A percentile compares a stretch with the other conserved stretches of the same genome.
phyloP scores from a whole-genome alignment of 2,888 invertebrate genomes.

The Agrochola lota region DNA sequence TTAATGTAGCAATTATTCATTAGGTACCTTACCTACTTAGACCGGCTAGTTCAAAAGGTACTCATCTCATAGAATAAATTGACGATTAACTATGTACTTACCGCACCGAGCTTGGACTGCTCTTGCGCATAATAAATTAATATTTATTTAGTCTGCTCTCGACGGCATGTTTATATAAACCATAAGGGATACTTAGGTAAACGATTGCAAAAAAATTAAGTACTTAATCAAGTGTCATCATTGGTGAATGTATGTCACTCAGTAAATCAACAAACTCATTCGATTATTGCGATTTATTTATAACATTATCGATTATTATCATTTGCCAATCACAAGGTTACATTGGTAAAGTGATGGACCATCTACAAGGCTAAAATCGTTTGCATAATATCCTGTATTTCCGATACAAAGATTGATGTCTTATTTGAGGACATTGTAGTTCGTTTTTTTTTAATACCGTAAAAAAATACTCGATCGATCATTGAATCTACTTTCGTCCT shows the following conservation, averaged over 20 bases:
- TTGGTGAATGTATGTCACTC: not conserved
- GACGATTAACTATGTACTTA: not conserved
- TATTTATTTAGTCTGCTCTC: not conserved
- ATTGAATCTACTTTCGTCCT: not conserved
- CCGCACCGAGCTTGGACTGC: too few relatives aligned
- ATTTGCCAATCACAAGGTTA: constrained; percentile 22
- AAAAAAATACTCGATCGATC: too few relatives aligned
- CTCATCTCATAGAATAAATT: constrained; percentile 17
- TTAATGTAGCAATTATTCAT: constrained; percentile 14
- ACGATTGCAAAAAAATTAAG: not conserved
- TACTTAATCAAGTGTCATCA: constrained; percentile 6
- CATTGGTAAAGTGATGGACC: not conserved
- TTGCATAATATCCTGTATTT: not conserved
- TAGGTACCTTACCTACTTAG: not conserved
- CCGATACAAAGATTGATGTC: not conserved
- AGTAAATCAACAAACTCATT: constrained; percentile 8
- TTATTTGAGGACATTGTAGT: not conserved
- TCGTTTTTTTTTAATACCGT: not conserved
- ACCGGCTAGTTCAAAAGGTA: not conserved
- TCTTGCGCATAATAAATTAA: constrained; percentile 17
- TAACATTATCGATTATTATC: constrained; percentile 9
- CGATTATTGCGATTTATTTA: constrained; percentile 1
- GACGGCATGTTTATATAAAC: not conserved
- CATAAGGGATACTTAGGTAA: not conserved
- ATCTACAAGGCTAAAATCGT: not conserved